Evolutionary conservation across 2,888 invertebrate species (phyloP).

Genomic region (Synergus laeviventris): DNA sequence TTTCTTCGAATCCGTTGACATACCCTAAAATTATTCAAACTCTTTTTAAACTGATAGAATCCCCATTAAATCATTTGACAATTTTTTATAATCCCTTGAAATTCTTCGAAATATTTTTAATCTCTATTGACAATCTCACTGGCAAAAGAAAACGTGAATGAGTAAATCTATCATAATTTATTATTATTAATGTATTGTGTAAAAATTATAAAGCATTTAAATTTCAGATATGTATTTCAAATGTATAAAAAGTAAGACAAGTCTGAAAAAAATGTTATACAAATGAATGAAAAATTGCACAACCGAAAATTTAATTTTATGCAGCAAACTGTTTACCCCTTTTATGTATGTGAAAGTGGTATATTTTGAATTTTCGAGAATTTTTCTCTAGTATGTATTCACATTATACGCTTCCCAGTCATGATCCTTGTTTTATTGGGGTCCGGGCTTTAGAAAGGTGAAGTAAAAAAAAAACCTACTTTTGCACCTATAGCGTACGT

Average conservation of each 20-base stretch:
- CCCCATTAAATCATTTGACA: no score
- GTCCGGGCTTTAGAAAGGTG: not conserved
- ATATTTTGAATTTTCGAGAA: not conserved
- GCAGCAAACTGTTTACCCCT: not conserved
- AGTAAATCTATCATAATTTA: no score
- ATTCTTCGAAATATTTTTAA: no score
- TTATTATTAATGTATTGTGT: no score
- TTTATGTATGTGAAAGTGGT: not conserved
- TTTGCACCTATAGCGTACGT: not conserved
- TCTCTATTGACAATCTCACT: no score
- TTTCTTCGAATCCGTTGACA: no score
- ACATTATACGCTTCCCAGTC: not conserved
- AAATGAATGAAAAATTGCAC: not conserved
- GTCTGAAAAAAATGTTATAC: not conserved
- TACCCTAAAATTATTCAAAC: no score
- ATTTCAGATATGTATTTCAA: not conserved
- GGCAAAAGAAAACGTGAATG: no score
- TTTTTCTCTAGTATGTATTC: not conserved
- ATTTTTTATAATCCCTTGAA: no score
- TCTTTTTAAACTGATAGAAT: no score
- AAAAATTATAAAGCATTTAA: no score
- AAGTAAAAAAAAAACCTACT: not conserved
- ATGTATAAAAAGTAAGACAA: not conserved
- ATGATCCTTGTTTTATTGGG: constrained; percentile 12
- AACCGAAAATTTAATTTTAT: not conserved